Base-by-base conservation (phyloP, 2,797 vertebrate genomes). In the Onychomys torridus region DNA sequence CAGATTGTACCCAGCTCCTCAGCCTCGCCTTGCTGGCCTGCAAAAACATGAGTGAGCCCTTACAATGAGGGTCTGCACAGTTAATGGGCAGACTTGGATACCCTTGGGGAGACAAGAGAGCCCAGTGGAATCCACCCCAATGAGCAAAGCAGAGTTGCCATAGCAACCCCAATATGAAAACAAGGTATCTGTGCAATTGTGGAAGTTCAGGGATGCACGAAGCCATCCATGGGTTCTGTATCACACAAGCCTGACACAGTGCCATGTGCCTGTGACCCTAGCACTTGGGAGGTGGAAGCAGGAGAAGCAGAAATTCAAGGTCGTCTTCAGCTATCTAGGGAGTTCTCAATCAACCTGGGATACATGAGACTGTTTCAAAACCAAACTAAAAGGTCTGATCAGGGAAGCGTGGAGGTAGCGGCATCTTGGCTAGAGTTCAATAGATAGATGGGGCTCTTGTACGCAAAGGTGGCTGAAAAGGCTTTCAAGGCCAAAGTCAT, bases 101-200 rank as follows among this genome's bases (percentile, higher is more conserved):
- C 29, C 59, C 32, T 1, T 11, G 73, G 52, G 23, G 40, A 87
- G 13, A 59, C 14, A 37, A 77, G 6, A 11, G 86, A 73, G 5
- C 43, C n/a, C 0, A 5, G 32, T 2, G n/a, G 57, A 69, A 76
- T 37, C 29, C 25, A 13, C n/a, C 49, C 71, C 52, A 14, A 0
- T 0, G 14, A 90, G 52, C 59, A 6, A 65, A 63, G 17, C 10
- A 75, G 63, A 59, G 46, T 88, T 52, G 3, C 84, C 59, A n/a
- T 34, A 25, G 37, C 90, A 95, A 82, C 61, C 0, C 3, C 55
- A 67, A 32, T 73, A 27, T 32, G 3, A 46, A 77, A n/a, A 25
- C 23, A 2, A 73, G 6, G 67, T 3, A 11, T 3, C 4, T 0
- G 59, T 1, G 1, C 43, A 57, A 12, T 16, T 34, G 37, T 2